Percentiles rank a stretch among this genome's conserved stretches.
Conservation (phyloP, 1,140 invertebrate genomes). For the Thrips palmi region DNA sequence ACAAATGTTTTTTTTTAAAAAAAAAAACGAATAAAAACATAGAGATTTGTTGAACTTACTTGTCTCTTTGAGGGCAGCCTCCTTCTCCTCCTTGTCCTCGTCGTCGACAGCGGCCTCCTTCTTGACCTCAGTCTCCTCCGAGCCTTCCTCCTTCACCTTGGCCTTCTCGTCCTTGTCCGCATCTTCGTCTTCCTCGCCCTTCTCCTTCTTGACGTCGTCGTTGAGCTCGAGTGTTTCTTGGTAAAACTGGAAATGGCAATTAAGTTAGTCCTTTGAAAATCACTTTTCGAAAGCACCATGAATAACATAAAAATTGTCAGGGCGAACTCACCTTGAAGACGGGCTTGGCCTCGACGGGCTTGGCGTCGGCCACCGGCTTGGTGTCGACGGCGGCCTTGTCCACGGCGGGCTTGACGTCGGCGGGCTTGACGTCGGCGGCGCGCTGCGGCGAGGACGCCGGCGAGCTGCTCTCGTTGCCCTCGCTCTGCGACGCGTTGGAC, state of each 20-base stretch:
- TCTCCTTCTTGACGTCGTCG: background rate
- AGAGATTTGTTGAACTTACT: too few species aligned
- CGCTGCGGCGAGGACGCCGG: slow-evolving; percentile 25
- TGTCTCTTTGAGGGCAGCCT: too few species aligned
- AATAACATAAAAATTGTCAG: too few species aligned
- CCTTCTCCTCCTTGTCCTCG: slow-evolving; percentile 26
- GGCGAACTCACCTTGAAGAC: slow-evolving; percentile 30
- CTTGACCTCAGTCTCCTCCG: slow-evolving; percentile 12
- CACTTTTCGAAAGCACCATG: too few species aligned
- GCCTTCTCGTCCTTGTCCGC: slow-evolving; percentile 33
- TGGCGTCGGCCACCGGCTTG: too few species aligned
- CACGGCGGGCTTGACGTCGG: too few species aligned
- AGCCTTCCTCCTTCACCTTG: slow-evolving; percentile 18
- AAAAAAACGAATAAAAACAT: slow-evolving; percentile 5
- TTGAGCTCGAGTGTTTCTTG: slow-evolving; percentile 54
- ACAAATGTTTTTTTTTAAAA: background rate
- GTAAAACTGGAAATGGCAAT: slow-evolving; percentile 62
- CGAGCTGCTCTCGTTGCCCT: slow-evolving; percentile 18
- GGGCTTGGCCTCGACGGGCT: slow-evolving; percentile 26
- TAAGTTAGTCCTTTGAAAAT: too few species aligned
- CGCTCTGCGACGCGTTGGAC: slow-evolving; percentile 13
- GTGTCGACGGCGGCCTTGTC: too few species aligned
- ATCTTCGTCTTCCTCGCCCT: slow-evolving; percentile 3
- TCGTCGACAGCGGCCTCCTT: slow-evolving; percentile 21
- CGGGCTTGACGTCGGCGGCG: slow-evolving; percentile 26